A percentile compares a stretch with the other conserved stretches of the same genome.
These are phyloP conservation scores for Corapipo altera DNA, from an alignment of 2,113 vertebrate genomes.

Conservation along the genomic window DNA sequence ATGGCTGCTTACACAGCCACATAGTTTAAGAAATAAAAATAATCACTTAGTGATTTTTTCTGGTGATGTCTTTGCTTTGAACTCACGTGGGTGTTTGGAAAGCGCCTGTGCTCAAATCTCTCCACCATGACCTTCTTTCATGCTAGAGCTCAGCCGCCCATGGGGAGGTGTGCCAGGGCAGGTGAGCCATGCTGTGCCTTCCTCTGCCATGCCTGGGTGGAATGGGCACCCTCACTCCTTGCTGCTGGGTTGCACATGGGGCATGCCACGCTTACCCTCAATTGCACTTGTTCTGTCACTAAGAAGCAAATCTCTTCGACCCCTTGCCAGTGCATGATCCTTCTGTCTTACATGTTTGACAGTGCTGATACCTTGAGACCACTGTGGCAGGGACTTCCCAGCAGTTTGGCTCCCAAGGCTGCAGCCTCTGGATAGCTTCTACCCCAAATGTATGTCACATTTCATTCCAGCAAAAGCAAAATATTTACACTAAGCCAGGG, in stretches of 20 bases:
- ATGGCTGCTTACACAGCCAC: fast-evolving
- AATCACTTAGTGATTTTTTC: background rate
- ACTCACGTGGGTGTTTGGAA: background rate
- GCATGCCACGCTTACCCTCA: background rate
- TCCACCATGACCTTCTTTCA: background rate
- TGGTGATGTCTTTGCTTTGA: background rate
- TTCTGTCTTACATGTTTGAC: background rate
- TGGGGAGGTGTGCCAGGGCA: background rate
- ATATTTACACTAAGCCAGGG: slow-evolving; percentile 67
- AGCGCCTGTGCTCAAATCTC: background rate
- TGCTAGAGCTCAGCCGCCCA: background rate
- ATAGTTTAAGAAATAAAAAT: background rate
- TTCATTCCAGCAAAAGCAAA: slow-evolving; percentile 66
- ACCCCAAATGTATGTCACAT: slow-evolving; percentile 57
- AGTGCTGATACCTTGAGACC: background rate
- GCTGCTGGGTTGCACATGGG: fast-evolving
- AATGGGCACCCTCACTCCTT: fast-evolving
- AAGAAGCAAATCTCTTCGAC: background rate
- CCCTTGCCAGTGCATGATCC: fast-evolving
- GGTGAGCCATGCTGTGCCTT: background rate
- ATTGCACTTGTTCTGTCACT: background rate
- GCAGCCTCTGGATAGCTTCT: slow-evolving; percentile 64
- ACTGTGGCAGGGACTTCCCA: background rate
- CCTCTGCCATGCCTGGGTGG: background rate
- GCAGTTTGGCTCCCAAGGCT: background rate